Evolutionary conservation across 2,888 invertebrate species (phyloP).

Genomic region (Lasioglossum pauxillum): DNA sequence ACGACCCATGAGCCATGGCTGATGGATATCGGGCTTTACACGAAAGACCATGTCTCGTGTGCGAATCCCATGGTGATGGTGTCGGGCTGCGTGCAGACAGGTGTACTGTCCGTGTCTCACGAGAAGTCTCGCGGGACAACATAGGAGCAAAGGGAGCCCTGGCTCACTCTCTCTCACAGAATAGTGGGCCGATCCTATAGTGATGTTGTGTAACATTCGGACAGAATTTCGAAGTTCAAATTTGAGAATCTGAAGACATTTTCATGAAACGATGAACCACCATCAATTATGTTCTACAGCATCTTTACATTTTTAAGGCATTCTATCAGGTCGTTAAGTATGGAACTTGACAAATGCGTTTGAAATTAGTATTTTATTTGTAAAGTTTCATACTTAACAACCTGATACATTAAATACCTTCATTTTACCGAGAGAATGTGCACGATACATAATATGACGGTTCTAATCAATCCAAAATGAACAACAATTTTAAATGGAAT

Average conservation of each 20-base stretch:
- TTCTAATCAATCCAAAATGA: background rate
- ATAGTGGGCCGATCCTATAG: background rate
- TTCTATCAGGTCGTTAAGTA: background rate
- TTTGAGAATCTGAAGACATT: background rate
- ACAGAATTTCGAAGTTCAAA: background rate
- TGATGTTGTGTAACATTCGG: background rate
- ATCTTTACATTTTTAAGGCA: background rate
- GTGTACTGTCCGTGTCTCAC: background rate
- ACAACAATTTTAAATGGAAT: too few relatives aligned
- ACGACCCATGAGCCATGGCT: background rate
- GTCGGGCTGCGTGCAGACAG: constrained; percentile 9
- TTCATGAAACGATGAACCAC: background rate
- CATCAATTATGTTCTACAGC: background rate
- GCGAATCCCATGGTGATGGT: constrained; percentile 28
- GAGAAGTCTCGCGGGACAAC: background rate
- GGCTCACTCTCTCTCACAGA: too few relatives aligned
- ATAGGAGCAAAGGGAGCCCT: background rate
- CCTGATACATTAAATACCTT: background rate
- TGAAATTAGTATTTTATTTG: too few relatives aligned
- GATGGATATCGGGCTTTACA: constrained; percentile 36
- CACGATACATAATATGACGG: background rate
- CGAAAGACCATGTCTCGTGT: constrained; percentile 41
- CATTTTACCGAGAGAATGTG: background rate
- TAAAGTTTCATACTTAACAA: too few relatives aligned
- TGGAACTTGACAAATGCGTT: too few relatives aligned